Evolutionary conservation across 1,140 invertebrate species (phyloP), one percentile per base, ranked within the genome.

Genomic region (Gryon sp.): DNA sequence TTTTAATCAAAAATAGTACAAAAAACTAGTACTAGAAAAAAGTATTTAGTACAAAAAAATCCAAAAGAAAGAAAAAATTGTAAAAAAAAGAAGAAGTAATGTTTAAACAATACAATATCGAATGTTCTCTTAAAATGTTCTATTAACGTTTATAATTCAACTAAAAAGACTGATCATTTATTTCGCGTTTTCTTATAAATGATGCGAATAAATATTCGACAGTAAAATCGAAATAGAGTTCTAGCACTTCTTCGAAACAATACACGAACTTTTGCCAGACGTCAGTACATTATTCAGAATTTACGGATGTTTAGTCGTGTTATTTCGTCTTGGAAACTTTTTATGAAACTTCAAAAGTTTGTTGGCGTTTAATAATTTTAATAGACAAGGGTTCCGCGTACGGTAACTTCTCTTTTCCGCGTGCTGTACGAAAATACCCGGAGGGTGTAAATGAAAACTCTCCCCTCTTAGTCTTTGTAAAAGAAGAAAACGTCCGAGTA

Each of bases 341-440:
- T 62, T 62, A 46, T 55, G 28, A 60, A 60, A 45, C 8, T 63
- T 55, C 19, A 19, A 62, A 57, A 57, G 50, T 55, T 73, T 63
- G 50, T 63, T 55, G 48, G 30, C 30, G 30, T 63, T 63, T 73
- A 63, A 73, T 55, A 63, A 63, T 63, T 55, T 40, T 57, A 57
- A 73, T 63, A 55, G 50, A 19, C 40, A 38, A 59, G 50, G 48
- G 9, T 18, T 52, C 34, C 15, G 40, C 16, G 32, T 9, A 12
- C 11, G 11, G 4, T 12, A 34, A 34, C n/a, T 34, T n/a, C n/a
- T n/a, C n/a, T 34, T 34, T 34, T 34, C 2, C 59, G 30, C 24
- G n/a, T 9, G 11, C 34, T 11, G 19, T 22, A n/a, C 3, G 12
- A 19, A 48, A 53, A 22, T 46, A 36, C 46, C 68, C 38, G 28